These are phyloP conservation scores for Subanguina moxae DNA, from an alignment of 1,140 invertebrate genomes.

Conservation along the genomic window DNA sequence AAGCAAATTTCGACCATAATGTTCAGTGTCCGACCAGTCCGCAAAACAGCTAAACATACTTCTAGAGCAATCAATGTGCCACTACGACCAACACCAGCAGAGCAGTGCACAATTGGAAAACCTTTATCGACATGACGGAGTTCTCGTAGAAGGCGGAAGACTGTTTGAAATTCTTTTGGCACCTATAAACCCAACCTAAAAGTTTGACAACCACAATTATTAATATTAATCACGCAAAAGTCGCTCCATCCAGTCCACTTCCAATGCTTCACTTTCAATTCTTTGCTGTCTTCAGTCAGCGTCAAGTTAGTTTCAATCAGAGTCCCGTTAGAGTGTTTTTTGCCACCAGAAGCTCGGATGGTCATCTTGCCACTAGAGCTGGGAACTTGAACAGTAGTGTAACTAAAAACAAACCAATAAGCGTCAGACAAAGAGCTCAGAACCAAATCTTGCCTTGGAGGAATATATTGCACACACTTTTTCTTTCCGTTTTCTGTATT, in stretches of 20 bases:
- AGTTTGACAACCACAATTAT: not conserved
- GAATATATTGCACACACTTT: constrained; percentile 36
- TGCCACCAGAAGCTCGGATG: not conserved
- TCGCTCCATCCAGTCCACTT: constrained; percentile 42
- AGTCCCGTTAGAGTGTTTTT: constrained; percentile 7
- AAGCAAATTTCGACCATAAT: no score
- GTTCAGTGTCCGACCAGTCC: not conserved
- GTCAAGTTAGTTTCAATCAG: not conserved
- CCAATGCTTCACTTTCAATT: constrained; percentile 25
- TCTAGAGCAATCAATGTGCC: not conserved
- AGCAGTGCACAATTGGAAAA: not conserved
- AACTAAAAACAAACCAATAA: not conserved
- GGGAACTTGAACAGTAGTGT: not conserved
- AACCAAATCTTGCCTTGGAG: not conserved
- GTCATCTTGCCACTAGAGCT: not conserved
- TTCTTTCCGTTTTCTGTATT: constrained; percentile 58
- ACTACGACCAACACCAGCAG: not conserved
- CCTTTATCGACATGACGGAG: not conserved
- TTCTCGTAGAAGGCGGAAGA: constrained; percentile 1
- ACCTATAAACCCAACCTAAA: not conserved
- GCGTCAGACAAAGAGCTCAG: not conserved
- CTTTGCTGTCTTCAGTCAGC: constrained; percentile 10
- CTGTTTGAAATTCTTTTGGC: constrained; percentile 1
- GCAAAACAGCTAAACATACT: not conserved
- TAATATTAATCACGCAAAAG: constrained; percentile 19